Conservation (phyloP, 23 tunicate species). For the Trididemnum clinides region DNA sequence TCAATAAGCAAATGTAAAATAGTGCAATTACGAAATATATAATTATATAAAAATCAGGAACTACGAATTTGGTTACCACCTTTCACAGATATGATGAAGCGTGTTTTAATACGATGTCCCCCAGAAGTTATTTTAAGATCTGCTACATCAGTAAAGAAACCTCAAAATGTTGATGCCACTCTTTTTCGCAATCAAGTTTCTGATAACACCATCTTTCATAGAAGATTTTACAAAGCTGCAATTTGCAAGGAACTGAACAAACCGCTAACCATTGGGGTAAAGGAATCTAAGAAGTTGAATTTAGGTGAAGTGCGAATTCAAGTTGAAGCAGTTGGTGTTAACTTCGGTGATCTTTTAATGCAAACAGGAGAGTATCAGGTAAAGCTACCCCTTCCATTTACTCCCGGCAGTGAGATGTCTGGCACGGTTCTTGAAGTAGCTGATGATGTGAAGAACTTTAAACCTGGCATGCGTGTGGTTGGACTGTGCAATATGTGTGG, state of each 20-base stretch:
- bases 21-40: too few species aligned
- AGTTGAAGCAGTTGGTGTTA: constrained; percentile 80
- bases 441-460: constrained; percentile 64
- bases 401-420: constrained; percentile 86
- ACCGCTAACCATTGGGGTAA: constrained; percentile 48
- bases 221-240: constrained; percentile 77
- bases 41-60: too few species aligned
- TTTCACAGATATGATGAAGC: constrained; percentile 1
- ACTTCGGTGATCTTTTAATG: constrained; percentile 81
- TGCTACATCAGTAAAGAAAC: background rate
- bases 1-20: too few species aligned
- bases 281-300: constrained; percentile 30
- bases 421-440: constrained; percentile 88
- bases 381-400: constrained; percentile 78
- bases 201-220: background rate
- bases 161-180: background rate
- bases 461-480: constrained; percentile 77
- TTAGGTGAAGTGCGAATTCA: constrained; percentile 68
- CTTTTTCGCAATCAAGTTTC: background rate
- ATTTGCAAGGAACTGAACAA: constrained; percentile 74
- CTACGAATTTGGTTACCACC: too few species aligned
- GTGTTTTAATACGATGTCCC: constrained; percentile 41
- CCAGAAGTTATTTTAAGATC: constrained; percentile 72
- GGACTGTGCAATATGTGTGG: constrained; percentile 43
- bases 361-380: constrained; percentile 81